Evolutionary conservation across 2,113 vertebrate genomes (phyloP).

Genomic region (Pipra filicauda): DNA sequence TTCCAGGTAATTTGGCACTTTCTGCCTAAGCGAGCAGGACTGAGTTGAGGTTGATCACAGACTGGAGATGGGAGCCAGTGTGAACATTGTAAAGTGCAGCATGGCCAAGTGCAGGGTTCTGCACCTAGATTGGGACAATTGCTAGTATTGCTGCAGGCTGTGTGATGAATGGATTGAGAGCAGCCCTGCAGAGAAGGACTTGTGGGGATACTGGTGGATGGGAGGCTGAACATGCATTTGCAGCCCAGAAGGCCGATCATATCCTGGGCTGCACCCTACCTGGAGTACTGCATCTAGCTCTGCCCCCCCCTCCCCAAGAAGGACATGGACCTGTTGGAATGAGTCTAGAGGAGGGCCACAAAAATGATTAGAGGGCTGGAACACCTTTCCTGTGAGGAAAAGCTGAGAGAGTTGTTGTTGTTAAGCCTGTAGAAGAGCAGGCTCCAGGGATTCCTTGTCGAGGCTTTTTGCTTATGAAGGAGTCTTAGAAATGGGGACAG

Average conservation of each 20-base stretch:
- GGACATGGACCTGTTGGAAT: fast-evolving
- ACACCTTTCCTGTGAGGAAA: fast-evolving
- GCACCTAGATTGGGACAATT: neutral
- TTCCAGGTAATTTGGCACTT: neutral
- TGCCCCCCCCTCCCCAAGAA: neutral
- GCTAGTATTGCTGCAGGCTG: neutral
- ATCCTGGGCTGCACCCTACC: neutral
- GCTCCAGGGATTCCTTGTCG: neutral
- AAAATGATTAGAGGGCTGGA: neutral
- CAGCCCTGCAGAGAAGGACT: neutral
- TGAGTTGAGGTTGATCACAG: neutral
- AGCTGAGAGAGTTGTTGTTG: neutral
- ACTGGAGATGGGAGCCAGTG: neutral
- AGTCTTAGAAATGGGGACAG: neutral
- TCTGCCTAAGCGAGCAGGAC: neutral
- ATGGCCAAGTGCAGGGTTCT: neutral
- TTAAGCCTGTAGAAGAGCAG: neutral
- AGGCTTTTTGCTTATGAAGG: neutral
- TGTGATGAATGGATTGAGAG: neutral
- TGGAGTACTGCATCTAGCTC: neutral
- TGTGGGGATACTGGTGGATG: neutral
- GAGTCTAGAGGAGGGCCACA: fast-evolving
- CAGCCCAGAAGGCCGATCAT: neutral
- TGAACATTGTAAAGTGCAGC: neutral
- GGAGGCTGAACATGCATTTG: fast-evolving